Conservation (phyloP, 2,888 invertebrate genomes). For the Ecdyonurus torrentis region DNA sequence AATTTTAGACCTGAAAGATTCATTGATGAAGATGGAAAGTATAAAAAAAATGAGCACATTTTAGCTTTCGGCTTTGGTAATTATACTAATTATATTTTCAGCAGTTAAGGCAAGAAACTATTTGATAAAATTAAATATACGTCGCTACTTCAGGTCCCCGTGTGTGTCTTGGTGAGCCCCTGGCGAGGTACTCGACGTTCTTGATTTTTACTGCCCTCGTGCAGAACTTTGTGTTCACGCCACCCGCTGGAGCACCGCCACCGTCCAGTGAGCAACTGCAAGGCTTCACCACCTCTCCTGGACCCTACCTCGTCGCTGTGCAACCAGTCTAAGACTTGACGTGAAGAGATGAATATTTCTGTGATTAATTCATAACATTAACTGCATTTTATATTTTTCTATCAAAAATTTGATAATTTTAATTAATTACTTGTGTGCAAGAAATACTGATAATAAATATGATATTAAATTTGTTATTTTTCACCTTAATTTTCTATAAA, state of each 20-base stretch:
- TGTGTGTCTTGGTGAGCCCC: constrained; percentile 14
- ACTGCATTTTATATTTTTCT: too few species aligned
- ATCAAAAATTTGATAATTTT: too few species aligned
- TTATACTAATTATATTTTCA: too few species aligned
- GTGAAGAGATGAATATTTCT: too few species aligned
- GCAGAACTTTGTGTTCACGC: background rate
- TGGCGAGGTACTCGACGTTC: constrained; percentile 14
- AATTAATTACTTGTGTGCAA: too few species aligned
- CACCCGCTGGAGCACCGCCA: background rate
- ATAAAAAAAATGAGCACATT: background rate
- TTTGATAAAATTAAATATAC: too few species aligned
- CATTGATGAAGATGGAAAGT: background rate
- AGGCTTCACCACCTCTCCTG: background rate
- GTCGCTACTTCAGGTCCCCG: constrained; percentile 11
- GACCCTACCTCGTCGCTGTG: background rate
- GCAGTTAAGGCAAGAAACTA: too few species aligned
- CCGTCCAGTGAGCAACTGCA: background rate
- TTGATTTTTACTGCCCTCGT: constrained; percentile 11
- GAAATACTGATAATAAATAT: too few species aligned
- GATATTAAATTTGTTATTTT: too few species aligned
- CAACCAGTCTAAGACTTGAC: too few species aligned
- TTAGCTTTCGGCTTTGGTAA: background rate
- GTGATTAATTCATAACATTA: too few species aligned
- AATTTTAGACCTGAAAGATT: background rate
- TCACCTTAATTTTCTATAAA: too few species aligned